Conservation (phyloP, 2,113 vertebrate species). For the Aptenodytes forsteri region DNA sequence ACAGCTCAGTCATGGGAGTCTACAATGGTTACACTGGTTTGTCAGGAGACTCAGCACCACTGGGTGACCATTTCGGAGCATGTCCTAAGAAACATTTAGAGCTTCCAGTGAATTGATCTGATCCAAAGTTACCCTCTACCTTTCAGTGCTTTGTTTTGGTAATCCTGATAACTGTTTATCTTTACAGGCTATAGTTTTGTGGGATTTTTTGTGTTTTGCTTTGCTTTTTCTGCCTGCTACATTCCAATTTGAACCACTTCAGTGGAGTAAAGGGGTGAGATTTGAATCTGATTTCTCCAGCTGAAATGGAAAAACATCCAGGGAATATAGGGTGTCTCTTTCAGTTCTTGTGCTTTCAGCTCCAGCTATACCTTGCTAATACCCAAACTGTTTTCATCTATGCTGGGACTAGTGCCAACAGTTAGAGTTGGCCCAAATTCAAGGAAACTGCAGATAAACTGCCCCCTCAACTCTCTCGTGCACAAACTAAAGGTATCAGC, state of each 20-base stretch:
- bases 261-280: background rate
- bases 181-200: background rate
- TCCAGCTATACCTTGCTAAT: background rate
- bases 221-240: background rate
- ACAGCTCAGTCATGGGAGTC: background rate
- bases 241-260: background rate
- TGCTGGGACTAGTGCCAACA: background rate
- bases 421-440: background rate
- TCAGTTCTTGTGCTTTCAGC: background rate
- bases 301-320: background rate
- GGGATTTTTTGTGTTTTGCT: background rate
- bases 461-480: background rate
- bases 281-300: background rate
- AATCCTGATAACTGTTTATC: background rate
- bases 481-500: background rate
- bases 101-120: background rate
- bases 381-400: slow-evolving; percentile 3
- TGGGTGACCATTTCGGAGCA: background rate
- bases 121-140: background rate
- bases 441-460: background rate
- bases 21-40: background rate
- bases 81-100: background rate
- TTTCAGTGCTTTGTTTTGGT: background rate
- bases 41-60: background rate
- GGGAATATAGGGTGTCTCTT: background rate